Evolutionary conservation across 2,888 invertebrate genomes (phyloP).

Genomic region (Idaea straminata): DNA sequence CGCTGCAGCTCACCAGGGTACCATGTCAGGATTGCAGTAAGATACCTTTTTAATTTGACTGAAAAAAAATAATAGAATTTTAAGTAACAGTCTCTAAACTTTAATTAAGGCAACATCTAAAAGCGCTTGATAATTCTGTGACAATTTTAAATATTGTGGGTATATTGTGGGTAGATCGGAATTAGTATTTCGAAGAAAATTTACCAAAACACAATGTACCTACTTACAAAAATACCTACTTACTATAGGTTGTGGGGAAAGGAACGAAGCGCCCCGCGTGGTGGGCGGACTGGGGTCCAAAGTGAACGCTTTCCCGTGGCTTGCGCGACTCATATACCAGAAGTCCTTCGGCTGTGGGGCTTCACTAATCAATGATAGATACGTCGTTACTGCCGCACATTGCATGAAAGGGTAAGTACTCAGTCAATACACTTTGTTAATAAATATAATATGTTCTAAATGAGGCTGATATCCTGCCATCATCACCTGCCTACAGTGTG

Average conservation of each 20-base stretch:
- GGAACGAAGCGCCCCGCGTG: constrained; percentile 89
- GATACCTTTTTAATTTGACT: neutral
- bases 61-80: neutral
- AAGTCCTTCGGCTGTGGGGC: constrained; percentile 95
- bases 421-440: neutral
- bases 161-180: neutral
- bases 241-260: constrained; percentile 86
- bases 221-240: neutral
- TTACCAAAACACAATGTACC: neutral
- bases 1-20: neutral
- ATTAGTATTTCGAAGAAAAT: neutral
- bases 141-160: too few relatives aligned
- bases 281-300: constrained; percentile 89
- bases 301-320: constrained; percentile 92
- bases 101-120: too few relatives aligned
- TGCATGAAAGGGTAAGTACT: constrained; percentile 89
- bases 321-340: constrained; percentile 90
- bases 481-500: too few relatives aligned
- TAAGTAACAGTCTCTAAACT: too few relatives aligned
- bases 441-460: too few relatives aligned
- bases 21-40: constrained; percentile 6
- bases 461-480: too few relatives aligned
- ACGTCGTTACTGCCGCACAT: constrained; percentile 92
- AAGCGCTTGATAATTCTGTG: too few relatives aligned
- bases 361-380: constrained; percentile 91